phyloP scores from a whole-genome alignment of 30 jellyfish, hydroid and myxozoan genomes.

The Aurelia sp. region DNA sequence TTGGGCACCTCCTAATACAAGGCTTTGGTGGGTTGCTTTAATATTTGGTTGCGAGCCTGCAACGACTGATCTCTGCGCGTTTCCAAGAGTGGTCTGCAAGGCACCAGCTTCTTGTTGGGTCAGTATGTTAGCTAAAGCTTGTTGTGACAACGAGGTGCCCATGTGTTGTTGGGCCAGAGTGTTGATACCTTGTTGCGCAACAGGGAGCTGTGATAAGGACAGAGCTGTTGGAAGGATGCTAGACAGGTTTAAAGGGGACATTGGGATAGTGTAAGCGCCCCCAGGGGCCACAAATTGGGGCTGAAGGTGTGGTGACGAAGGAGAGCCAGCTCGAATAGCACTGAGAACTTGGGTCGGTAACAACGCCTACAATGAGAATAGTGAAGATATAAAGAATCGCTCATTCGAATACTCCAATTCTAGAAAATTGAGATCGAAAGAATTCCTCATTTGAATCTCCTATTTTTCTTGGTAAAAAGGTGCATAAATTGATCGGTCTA shows the following conservation, averaged over 20 bases:
- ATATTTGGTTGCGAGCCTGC: background rate
- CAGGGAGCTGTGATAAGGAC: conserved; percentile 72
- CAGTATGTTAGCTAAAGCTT: background rate
- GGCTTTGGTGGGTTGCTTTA: background rate
- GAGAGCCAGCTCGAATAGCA: conserved; percentile 64
- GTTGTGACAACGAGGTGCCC: conserved; percentile 9
- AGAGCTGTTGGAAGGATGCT: conserved; percentile 73
- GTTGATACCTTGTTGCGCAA: conserved; percentile 50
- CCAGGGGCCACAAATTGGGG: conserved; percentile 66
- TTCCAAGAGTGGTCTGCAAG: background rate
- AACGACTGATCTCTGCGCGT: background rate
- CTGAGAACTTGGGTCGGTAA: conserved; percentile 53
- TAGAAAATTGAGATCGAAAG: no score
- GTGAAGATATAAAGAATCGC: background rate
- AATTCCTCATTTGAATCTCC: no score
- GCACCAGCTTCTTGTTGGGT: conserved; percentile 4
- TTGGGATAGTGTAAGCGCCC: conserved; percentile 62
- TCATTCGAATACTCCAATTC: background rate
- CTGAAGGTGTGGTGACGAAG: conserved; percentile 36
- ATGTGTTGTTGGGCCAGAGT: conserved; percentile 53
- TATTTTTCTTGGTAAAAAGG: no score
- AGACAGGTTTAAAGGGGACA: conserved; percentile 69
- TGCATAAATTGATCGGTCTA: no score
- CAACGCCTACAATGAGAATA: conserved; percentile 10
- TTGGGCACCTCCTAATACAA: no score